Evolutionary conservation across 2,888 invertebrate species (phyloP), one percentile per base, ranked within the genome.

Genomic region (Adineta ricciae): DNA sequence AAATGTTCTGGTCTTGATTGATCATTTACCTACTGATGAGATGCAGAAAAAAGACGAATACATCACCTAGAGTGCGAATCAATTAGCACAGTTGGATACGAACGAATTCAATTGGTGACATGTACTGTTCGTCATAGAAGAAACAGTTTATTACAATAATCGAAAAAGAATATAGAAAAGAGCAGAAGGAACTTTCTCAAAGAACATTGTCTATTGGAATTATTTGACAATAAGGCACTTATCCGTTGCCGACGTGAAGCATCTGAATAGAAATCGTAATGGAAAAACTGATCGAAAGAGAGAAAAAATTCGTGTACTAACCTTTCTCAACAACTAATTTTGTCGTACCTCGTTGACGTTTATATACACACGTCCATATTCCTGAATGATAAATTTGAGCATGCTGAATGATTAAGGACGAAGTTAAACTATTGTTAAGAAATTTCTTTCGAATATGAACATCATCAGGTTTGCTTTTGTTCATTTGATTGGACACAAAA

Each of bases 251-350:
- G 64, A 19, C 32, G 64, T 27, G 32, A 64, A 5, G 32, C 64
- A 64, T 64, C 64, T 64, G 19, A 32, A 64, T 27, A 64, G 14
- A 21, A 64, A 64, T 50, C 50, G 19, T 4, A 64, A 32, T 27
- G 9, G 27, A 2, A 64, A 8, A 64, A 19, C 16, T 2, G 32
- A 16, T 27, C 3, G 0, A 19, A 64, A 56, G 11, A 56, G 11
- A 2, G 14, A 56, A 27, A 21, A 11, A 56, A n/a, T 27, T 11
- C 27, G 27, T 3, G 3, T 11, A 46, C n/a, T 2, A 27, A 73
- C 78, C 78, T 78, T 78, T 78, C 41, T 78, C 41, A 78, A 78
- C 41, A 78, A 41, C 21, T 78, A 78, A 38, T 78, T 41, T 78
- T 3, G 78, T 32, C 0, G 41, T 38, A n/a, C 78, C 21, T 41